A percentile compares a stretch with the other conserved stretches of the same genome.
These are phyloP conservation scores for Nothoprocta pentlandii DNA, from an alignment of 2,113 vertebrate genomes.

Conservation along the genomic window DNA sequence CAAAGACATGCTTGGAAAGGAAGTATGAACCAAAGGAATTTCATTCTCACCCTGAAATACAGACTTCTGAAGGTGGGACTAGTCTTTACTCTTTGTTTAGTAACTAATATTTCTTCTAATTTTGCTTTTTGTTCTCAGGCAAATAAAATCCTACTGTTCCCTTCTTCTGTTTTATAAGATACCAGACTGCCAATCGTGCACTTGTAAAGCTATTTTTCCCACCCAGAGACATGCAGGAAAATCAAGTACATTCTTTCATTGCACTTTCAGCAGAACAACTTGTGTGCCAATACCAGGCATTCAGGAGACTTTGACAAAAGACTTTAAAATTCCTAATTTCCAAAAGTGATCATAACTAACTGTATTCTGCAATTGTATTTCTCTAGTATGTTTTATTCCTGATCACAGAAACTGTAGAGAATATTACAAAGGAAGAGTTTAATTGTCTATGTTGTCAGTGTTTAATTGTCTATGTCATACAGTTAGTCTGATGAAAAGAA, in stretches of 20 bases:
- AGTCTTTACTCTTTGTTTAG: not conserved
- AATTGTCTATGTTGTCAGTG: not conserved
- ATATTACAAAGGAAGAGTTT: not conserved
- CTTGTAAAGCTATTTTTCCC: not conserved
- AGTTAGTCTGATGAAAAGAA: not conserved
- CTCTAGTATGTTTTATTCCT: not conserved
- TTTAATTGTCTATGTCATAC: not conserved
- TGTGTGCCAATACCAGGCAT: rapidly evolving
- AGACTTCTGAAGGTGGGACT: not conserved
- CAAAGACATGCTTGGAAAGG: not conserved
- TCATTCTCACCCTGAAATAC: not conserved
- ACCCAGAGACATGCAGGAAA: not conserved
- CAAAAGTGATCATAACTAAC: not conserved
- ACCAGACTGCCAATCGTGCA: not conserved
- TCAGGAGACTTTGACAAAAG: not conserved
- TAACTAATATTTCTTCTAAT: not conserved
- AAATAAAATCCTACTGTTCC: not conserved
- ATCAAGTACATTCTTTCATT: not conserved
- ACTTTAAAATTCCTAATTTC: not conserved
- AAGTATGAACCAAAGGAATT: not conserved
- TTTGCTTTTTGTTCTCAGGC: not conserved
- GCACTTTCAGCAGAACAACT: not conserved
- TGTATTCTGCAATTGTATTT: not conserved
- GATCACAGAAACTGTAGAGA: not conserved
- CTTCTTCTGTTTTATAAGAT: not conserved